phyloP scores from a whole-genome alignment of 2,113 vertebrate genomes.

The Nesoenas mayeri region DNA sequence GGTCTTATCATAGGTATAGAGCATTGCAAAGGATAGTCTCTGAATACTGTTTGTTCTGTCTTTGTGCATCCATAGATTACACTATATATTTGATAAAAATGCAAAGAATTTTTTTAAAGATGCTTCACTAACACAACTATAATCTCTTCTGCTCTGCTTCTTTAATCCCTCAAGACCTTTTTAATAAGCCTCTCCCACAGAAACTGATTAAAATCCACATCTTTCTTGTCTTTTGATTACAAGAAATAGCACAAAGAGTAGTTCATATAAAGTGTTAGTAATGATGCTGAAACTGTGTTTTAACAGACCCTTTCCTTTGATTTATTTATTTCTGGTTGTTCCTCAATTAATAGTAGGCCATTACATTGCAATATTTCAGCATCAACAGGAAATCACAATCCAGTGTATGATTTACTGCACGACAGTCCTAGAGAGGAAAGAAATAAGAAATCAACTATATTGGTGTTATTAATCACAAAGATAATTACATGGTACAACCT shows the following conservation, averaged over 20 bases:
- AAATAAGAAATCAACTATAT: background rate
- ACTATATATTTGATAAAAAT: background rate
- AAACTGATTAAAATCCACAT: constrained; percentile 43
- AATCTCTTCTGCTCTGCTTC: constrained; percentile 1
- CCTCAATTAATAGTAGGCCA: background rate
- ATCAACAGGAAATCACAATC: background rate
- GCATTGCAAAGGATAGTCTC: background rate
- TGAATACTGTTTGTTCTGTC: background rate
- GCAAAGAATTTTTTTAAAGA: background rate
- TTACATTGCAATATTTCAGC: background rate
- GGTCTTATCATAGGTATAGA: background rate
- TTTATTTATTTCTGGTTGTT: constrained; percentile 13
- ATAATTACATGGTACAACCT: background rate
- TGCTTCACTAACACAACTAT: background rate
- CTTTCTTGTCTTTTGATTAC: constrained; percentile 9
- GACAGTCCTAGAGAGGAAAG: background rate
- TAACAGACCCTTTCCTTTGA: background rate
- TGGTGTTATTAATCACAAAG: background rate
- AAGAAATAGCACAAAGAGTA: background rate
- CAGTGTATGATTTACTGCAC: background rate
- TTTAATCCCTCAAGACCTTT: constrained; percentile 38
- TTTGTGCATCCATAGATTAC: background rate
- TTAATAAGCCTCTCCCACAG: constrained; percentile 39
- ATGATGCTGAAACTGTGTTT: constrained; percentile 24
- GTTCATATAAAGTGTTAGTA: background rate